These are phyloP conservation scores for Amblyteles armatorius DNA, from an alignment of 2,888 invertebrate genomes.

Conservation along the genomic window DNA sequence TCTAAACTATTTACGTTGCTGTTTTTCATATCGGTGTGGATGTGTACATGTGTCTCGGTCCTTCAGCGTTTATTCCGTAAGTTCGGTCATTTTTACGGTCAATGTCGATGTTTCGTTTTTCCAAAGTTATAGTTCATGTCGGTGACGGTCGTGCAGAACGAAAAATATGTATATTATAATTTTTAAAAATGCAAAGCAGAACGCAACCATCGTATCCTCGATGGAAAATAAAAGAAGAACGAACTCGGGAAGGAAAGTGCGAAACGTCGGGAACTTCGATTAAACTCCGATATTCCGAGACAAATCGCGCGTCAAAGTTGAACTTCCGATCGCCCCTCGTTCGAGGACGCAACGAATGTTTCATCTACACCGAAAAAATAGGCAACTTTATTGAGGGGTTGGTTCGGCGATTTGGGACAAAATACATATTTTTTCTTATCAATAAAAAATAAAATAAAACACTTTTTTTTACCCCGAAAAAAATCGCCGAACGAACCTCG, in stretches of 20 bases:
- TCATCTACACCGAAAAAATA: background rate
- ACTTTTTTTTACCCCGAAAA: background rate
- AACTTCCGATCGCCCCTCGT: background rate
- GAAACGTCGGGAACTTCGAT: background rate
- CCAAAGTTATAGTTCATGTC: conserved; percentile 10
- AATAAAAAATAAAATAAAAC: background rate
- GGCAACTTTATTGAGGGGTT: background rate
- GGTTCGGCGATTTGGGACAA: background rate
- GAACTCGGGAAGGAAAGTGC: background rate
- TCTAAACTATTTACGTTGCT: conserved; percentile 83
- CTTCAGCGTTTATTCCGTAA: conserved; percentile 12
- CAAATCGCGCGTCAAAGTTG: background rate
- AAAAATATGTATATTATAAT: background rate
- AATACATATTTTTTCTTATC: background rate
- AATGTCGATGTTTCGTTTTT: background rate
- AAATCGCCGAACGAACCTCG: too few species aligned
- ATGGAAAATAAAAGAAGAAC: background rate
- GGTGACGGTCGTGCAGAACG: background rate
- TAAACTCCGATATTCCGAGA: background rate
- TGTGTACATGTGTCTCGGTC: conserved; percentile 52
- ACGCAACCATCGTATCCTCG: background rate
- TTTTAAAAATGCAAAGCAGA: background rate
- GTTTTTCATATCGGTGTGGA: conserved; percentile 78
- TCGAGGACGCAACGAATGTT: background rate
- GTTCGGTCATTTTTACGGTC: conserved; percentile 4